Evolutionary conservation across 2,113 vertebrate genomes (phyloP), one percentile per base, ranked within the genome.

Genomic region (Stegastes partitus): DNA sequence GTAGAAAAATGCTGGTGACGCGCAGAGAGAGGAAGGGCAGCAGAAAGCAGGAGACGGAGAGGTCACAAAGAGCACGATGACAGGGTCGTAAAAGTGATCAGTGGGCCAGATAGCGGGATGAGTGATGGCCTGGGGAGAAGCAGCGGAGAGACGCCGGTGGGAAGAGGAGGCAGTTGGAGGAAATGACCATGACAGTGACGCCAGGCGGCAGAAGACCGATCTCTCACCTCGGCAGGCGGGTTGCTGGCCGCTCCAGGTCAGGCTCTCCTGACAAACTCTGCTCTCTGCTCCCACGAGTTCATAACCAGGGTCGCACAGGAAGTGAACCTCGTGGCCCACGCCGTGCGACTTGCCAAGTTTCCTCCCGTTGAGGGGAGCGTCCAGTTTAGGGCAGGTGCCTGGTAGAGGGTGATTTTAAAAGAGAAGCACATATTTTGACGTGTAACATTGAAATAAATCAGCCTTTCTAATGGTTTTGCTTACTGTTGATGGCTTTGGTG

Each of bases 311-410:
- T 95, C 53, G 16, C 96, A 97, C 77, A 96, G 1, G 0, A 97
- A 95, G 76, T 97, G 96, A 65, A 95, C 69, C 16, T 97, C 95
- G 0, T 96, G 96, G 45, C 96, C 96, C 12, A 92, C 51, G 0
- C 64, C 59, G 14, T 86, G 12, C 0, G 79, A 93, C 63, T 71
- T 94, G 2, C 96, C 96, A 73, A 97, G 89, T 85, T 95, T 94
- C 76, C 92, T 89, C 2, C 96, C 95, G 0, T 96, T 95, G 50
- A n/a, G 10, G 0, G 94, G 96, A 15, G 78, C 74, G 0, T 91
- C 91, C 25, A 83, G 90, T 72, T 89, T 95, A 0, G 94, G 89
- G 25, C 96, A 97, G 15, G 93, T 93, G 28, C 92, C 96, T 97
- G 88, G 0, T 44, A 12, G n/a, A 16, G 14, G 26, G 11, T 49